A percentile compares a stretch with the other conserved stretches of the same genome.
Evolutionary conservation across 1,140 invertebrate genomes (phyloP).

Genomic region (Zaprionus tsacasi): DNA sequence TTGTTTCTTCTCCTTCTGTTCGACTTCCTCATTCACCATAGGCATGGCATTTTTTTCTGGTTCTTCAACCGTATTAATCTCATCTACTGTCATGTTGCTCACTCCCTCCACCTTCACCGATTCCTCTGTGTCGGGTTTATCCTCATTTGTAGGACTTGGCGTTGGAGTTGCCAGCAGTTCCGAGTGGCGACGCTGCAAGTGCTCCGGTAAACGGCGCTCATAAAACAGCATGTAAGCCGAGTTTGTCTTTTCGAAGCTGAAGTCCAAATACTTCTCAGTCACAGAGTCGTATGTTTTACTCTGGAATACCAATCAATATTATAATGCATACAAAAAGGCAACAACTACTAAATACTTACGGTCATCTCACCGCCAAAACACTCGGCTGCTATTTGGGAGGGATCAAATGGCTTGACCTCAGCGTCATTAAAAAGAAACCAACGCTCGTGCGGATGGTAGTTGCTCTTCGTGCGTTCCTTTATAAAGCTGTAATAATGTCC

Average conservation of each 20-base stretch:
- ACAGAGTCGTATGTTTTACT: conserved; percentile 98
- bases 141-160: conserved; percentile 64
- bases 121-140: conserved; percentile 54
- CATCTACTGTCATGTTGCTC: conserved; percentile 13
- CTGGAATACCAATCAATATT: conserved; percentile 84
- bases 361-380: conserved; percentile 99
- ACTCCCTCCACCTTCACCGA: conserved; percentile 32
- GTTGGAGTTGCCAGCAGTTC: conserved; percentile 71
- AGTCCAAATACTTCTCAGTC: conserved; percentile 98
- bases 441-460: conserved; percentile 87
- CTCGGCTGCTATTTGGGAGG: conserved; percentile 95
- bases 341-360: conserved; percentile 84
- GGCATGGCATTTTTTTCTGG: conserved; percentile 1
- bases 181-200: conserved; percentile 73
- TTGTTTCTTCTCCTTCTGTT: conserved; percentile 8
- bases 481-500: conserved; percentile 99
- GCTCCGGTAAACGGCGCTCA: conserved; percentile 87
- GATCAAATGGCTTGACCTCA: conserved; percentile 97
- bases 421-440: conserved; percentile 98
- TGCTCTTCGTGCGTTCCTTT: conserved; percentile 89
- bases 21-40: neutral
- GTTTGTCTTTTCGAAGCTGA: conserved; percentile 98
- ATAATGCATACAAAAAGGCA: conserved; percentile 6
- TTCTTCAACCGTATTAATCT: conserved; percentile 1
- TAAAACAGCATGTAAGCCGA: conserved; percentile 99